phyloP scores from a whole-genome alignment of 2,888 invertebrate species.

The Helobdella robusta region DNA sequence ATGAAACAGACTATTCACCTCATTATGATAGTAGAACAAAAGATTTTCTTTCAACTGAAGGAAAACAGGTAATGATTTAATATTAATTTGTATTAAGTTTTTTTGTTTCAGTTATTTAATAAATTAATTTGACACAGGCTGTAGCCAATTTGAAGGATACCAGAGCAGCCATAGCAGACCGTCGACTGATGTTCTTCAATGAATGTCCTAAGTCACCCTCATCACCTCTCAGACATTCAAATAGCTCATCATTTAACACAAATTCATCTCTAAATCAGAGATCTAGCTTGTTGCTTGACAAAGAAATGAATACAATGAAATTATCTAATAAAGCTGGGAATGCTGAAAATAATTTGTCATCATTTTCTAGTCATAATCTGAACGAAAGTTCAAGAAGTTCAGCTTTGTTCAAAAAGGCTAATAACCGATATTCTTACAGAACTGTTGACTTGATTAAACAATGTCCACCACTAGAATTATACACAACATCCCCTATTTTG shows the following conservation, averaged over 20 bases:
- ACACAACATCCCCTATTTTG: conserved; percentile 22
- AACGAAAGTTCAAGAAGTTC: not conserved
- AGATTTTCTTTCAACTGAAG: conserved; percentile 16
- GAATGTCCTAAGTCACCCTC: conserved; percentile 6
- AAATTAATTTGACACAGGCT: conserved; percentile 4
- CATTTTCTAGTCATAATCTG: not conserved
- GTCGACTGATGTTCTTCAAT: conserved; percentile 13
- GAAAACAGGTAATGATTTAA: conserved; percentile 8
- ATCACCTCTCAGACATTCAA: not conserved
- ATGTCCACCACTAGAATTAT: conserved; percentile 20
- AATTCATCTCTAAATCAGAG: not conserved
- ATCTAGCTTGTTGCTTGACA: not conserved
- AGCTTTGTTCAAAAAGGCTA: too few species aligned
- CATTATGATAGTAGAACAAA: not conserved
- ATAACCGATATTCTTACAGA: conserved; percentile 2
- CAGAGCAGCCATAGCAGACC: conserved; percentile 20
- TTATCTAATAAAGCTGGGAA: not conserved
- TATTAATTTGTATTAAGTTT: not conserved
- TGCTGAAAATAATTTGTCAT: not conserved
- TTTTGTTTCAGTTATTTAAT: not conserved
- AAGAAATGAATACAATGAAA: not conserved
- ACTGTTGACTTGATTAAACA: conserved; percentile 17
- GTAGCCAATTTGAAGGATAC: conserved; percentile 19
- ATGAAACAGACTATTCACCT: too few species aligned
- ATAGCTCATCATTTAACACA: not conserved